These are phyloP conservation scores for Panzeria rudis DNA, from an alignment of 2,888 invertebrate species.

Conservation along the genomic window DNA sequence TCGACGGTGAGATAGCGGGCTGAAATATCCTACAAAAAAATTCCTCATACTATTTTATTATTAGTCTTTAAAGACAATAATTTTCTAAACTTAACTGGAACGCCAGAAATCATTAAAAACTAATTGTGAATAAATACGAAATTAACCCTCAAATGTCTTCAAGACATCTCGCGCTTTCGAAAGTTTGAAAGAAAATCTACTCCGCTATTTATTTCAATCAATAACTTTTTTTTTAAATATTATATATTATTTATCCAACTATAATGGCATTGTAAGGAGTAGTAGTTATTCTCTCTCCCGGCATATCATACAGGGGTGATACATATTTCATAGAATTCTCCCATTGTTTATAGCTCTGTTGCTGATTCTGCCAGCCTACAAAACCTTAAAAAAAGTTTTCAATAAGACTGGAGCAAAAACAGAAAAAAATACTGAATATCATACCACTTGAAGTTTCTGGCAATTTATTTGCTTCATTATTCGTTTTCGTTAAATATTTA, in stretches of 20 bases:
- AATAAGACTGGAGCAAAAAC: background rate
- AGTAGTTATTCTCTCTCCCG: constrained; percentile 79
- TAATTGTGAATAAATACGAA: no score
- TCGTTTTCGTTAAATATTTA: constrained; percentile 72
- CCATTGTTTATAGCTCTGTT: constrained; percentile 76
- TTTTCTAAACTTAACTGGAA: no score
- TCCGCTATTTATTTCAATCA: background rate
- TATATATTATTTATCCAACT: constrained; percentile 77
- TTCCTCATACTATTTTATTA: no score
- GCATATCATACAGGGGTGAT: constrained; percentile 81
- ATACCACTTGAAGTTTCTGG: constrained; percentile 81
- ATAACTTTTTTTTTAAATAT: background rate
- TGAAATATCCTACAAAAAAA: no score
- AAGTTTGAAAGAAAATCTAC: no score
- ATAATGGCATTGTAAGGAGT: constrained; percentile 80
- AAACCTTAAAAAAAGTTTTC: constrained; percentile 74
- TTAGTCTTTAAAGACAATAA: no score
- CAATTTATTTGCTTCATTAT: constrained; percentile 63
- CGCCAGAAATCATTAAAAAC: no score
- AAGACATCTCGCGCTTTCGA: no score
- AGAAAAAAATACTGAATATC: background rate
- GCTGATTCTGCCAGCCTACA: constrained; percentile 77
- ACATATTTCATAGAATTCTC: constrained; percentile 81
- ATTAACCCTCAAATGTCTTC: no score
- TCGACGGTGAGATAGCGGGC: no score